A percentile compares a stretch with the other conserved stretches of the same genome.
phyloP scores from a whole-genome alignment of 2,113 vertebrate genomes.

The Holacanthus passer region DNA sequence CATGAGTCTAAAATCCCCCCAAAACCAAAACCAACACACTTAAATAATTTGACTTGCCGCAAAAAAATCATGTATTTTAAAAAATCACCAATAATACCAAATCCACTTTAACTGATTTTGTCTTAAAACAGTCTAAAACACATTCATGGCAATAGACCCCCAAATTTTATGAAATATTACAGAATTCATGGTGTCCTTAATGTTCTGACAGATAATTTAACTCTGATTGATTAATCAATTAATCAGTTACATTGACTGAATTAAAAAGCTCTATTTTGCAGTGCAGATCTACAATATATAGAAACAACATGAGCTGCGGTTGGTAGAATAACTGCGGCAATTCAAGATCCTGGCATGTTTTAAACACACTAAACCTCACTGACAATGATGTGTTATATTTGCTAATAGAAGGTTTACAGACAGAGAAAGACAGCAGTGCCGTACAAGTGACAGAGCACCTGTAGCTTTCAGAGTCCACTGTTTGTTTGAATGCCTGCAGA shows the following conservation, averaged over 20 bases:
- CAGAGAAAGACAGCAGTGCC: conserved; percentile 4
- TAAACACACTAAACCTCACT: background rate
- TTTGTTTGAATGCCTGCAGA: conserved; percentile 42
- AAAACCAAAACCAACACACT: background rate
- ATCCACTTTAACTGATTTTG: background rate
- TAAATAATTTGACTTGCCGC: background rate
- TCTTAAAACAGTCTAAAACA: no score
- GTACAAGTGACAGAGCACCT: conserved; percentile 33
- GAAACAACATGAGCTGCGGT: background rate
- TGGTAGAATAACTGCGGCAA: background rate
- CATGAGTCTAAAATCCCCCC: background rate
- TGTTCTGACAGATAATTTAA: background rate
- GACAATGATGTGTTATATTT: background rate
- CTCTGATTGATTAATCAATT: background rate
- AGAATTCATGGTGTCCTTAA: background rate
- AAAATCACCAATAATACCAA: background rate
- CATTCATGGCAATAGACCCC: background rate
- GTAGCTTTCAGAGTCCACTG: conserved; percentile 12
- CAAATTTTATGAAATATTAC: background rate
- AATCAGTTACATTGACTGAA: background rate
- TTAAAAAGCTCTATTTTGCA: background rate
- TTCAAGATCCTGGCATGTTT: background rate
- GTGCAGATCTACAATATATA: background rate
- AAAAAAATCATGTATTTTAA: background rate
- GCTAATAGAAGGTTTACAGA: background rate